A percentile compares a stretch with the other conserved stretches of the same genome.
phyloP scores from a whole-genome alignment of 2,113 vertebrate species.

The Strix uralensis region DNA sequence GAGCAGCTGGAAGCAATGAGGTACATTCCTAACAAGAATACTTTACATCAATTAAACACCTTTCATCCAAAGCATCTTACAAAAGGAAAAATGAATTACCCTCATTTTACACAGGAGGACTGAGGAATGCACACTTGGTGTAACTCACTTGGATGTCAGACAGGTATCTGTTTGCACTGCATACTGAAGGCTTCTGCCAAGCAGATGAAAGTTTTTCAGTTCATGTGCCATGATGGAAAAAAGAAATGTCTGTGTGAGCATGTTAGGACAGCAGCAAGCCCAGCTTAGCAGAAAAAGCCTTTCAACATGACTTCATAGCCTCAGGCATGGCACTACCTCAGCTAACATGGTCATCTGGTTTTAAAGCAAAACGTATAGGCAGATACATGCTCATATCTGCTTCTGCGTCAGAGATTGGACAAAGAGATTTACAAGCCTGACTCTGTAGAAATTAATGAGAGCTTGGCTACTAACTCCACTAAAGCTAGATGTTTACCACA shows the following conservation, averaged over 20 bases:
- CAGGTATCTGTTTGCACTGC: neutral
- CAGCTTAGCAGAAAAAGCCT: neutral
- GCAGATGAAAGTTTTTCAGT: neutral
- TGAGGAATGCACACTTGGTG: neutral
- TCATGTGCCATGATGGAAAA: neutral
- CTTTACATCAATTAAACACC: slow-evolving; percentile 3
- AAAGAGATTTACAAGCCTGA: neutral
- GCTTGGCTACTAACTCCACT: neutral
- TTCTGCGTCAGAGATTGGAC: neutral
- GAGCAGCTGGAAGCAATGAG: neutral
- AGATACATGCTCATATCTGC: neutral
- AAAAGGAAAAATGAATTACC: neutral
- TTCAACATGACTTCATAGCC: neutral
- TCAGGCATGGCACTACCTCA: neutral
- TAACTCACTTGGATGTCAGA: neutral
- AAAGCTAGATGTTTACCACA: neutral
- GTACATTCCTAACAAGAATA: neutral
- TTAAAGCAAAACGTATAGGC: neutral
- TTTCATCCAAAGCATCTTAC: neutral
- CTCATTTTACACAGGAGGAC: neutral
- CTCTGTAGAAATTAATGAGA: neutral
- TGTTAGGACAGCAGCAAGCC: neutral
- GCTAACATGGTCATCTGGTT: neutral
- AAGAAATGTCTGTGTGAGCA: neutral
- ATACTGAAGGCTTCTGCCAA: neutral